phyloP scores from a whole-genome alignment of 1,140 invertebrate genomes.

The Leguminivora glycinivorella region DNA sequence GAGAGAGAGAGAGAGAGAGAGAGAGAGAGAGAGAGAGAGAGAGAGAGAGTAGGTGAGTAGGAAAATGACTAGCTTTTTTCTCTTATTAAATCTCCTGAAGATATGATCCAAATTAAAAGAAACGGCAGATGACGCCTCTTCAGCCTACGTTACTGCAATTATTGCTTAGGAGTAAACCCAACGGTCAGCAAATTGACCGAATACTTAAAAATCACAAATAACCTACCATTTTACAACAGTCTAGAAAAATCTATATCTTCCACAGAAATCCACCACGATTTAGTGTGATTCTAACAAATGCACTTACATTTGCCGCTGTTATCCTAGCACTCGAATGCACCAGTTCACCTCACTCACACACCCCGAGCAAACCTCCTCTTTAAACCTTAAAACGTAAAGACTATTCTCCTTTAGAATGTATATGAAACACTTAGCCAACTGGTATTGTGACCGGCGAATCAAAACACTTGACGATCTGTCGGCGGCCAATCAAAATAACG shows the following conservation, averaged over 20 bases:
- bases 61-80: no score
- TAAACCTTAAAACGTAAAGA: constrained; percentile 34
- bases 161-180: not conserved
- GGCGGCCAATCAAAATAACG: constrained; percentile 68
- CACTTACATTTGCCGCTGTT: constrained; percentile 60
- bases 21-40: no score
- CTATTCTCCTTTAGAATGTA: not conserved
- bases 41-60: no score
- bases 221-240: not conserved
- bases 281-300: constrained; percentile 61
- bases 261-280: constrained; percentile 45
- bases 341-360: constrained; percentile 46
- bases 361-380: constrained; percentile 34
- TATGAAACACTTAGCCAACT: constrained; percentile 66
- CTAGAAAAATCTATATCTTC: not conserved
- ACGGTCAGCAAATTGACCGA: not conserved
- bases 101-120: no score
- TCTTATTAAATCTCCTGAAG: no score
- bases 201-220: not conserved
- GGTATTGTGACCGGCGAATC: constrained; percentile 60
- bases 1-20: no score
- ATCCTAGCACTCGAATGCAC: constrained; percentile 65
- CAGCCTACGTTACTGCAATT: no score
- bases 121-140: no score
- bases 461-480: constrained; percentile 62